These are phyloP conservation scores for Amiota communis DNA, from an alignment of 2,888 invertebrate species.

Conservation along the genomic window DNA sequence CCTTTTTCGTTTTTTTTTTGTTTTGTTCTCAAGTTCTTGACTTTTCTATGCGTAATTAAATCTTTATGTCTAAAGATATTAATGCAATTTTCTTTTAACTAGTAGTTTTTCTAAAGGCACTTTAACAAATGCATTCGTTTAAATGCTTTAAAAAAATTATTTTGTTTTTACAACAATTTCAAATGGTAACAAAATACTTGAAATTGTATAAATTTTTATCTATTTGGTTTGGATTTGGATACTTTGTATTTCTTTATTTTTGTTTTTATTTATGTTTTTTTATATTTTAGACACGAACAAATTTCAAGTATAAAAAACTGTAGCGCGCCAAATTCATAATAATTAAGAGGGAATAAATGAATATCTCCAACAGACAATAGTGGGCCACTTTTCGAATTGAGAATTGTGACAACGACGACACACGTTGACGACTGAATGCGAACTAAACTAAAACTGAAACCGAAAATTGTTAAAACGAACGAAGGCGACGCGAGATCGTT, in stretches of 20 bases:
- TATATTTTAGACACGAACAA: constrained; percentile 7
- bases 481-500: constrained; percentile 24
- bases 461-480: constrained; percentile 57
- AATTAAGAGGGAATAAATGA: constrained; percentile 37
- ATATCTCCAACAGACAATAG: constrained; percentile 28
- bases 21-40: background rate
- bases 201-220: background rate
- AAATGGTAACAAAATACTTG: background rate
- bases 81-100: background rate
- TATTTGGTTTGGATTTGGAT: background rate
- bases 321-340: background rate
- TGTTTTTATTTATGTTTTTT: constrained; percentile 4
- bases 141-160: too few species aligned
- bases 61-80: background rate
- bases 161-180: background rate
- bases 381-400: too few species aligned
- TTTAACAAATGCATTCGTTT: background rate
- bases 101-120: background rate
- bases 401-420: constrained; percentile 9
- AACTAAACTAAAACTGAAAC: constrained; percentile 50
- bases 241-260: background rate
- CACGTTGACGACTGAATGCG: constrained; percentile 60
- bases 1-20: background rate
- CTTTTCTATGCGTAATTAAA: background rate
- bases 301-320: constrained; percentile 3